Base-by-base conservation (phyloP, 2,797 vertebrate species). In the Trichosurus vulpecula region DNA sequence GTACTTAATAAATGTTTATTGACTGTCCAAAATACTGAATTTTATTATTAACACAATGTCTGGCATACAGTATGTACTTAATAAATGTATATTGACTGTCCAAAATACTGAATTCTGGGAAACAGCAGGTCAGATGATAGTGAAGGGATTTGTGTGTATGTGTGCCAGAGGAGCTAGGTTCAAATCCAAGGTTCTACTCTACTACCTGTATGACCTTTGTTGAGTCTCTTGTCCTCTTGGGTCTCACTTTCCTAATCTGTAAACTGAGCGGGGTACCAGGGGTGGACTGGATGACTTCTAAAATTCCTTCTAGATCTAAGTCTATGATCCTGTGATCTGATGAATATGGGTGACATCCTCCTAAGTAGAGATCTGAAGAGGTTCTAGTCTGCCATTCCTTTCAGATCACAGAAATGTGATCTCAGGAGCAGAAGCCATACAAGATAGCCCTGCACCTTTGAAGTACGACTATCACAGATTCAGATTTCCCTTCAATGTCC, bases 101-200 rank as follows among this genome's bases (percentile, higher is more conserved):
- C 5, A n/a, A 74, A 41, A 10, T 3, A 9, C 0, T 19, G 52
- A 89, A 87, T 54, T 61, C 93, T 25, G 35, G 54, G 55, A 57
- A 9, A 47, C 47, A 9, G 91, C 56, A 27, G 41, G 55, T 35
- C 93, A n/a, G 51, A 12, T 81, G 12, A 13, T 0, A 19, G 19
- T 0, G 35, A 53, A 74, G 53, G 90, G 0, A 0, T 0, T 47
- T 2, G 56, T 52, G 52, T 52, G 35, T 0, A 13, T 3, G 9
- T 4, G 41, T 47, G 41, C 41, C 41, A 87, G 41, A 51, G 10
- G 41, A 47, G 10, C 41, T 87, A 25, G 61, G 19, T 74, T 41
- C 66, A 22, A 41, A 74, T 74, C 66, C 66, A 16, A 22, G 19
- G 19, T 5, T 55, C 54, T 25, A 30, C 35, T 41, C 66, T 11